Base-by-base conservation (phyloP, 2,113 vertebrate species). In the Syngnathus floridae region DNA sequence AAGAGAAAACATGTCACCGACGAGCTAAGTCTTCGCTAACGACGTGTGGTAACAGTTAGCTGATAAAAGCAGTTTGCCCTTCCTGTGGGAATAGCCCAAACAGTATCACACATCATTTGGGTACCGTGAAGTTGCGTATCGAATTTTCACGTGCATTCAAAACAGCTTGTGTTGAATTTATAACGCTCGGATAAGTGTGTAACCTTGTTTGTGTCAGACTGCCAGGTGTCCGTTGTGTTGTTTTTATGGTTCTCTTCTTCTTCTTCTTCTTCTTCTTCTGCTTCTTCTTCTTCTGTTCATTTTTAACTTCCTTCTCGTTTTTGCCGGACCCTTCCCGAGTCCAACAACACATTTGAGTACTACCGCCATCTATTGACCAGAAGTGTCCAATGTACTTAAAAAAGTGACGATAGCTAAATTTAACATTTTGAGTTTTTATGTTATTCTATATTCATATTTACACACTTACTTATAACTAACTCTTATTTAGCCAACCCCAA, bases 131-230 rank as follows among this genome's bases (percentile, higher is more conserved):
- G 36, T 46, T 19, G 43, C 31, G 37, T 5, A 49, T 70, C 17
- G 48, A 69, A 51, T 10, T 6, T 43, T 7, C 41, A 56, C 55
- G 52, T 72, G 40, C 22, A 56, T 73, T 66, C n/a, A 78, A 46
- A 74, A 65, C 63, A 72, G 58, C 71, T 46, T 41, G 43, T 17
- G 69, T 69, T 63, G 40, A 46, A 67, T 55, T 69, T 75, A 67
- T 85, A 84, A 75, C 80, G 84, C 37, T 67, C 38, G 35, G 63
- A 65, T 71, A 69, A 70, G 10, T 74, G 72, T 80, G 67, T 76
- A 79, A 83, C 77, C 80, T 85, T 79, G 79, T 86, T 84, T 85
- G 67, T 80, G 59, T 77, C 77, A 79, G 74, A 77, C 72, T 83
- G 68, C 71, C 71, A 82, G 73, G 61, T 71, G 80, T 22, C 79